Base-by-base conservation (phyloP, 2,113 vertebrate species). In the Lipophrys pholis region DNA sequence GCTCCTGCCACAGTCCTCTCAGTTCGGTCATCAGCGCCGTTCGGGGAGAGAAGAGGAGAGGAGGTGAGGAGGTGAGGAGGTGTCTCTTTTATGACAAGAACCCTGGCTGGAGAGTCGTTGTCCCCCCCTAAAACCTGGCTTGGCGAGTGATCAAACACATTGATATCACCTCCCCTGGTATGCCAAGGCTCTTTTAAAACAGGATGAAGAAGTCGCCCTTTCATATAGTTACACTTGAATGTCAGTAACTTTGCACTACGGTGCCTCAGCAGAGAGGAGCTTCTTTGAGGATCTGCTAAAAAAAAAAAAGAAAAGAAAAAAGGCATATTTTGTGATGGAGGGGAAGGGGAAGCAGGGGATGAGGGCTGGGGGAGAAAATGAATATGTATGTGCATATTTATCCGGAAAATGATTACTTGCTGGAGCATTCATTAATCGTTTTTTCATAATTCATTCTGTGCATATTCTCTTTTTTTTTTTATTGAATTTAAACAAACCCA, bases 401-500 rank as follows among this genome's bases (percentile, higher is more conserved):
- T 91, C 83, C 76, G 35, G 85, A 85, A 86, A 91, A 87, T 87
- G 77, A 90, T 85, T 85, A 90, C 84, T 89, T 86, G 87, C 86
- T 76, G 89, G 76, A 90, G 89, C 87, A 76, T 85, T 90, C 87
- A 92, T 88, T 89, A 91, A 93, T 91, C 74, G 73, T 80, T 90
- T 89, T 89, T 87, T 81, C 88, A 87, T 89, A 83, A 92, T 90
- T 91, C 87, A 88, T 89, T 91, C 76, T 39, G 60, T 61, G 87
- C 86, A 91, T 92, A 91, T 90, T 80, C 87, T 81, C 74, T 39
- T 68, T 87, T 85, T 88, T 39, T 68, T 87, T 85, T 88, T 90
- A 91, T 89, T 91, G 81, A 92, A 92, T 92, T 93, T 90, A 92
- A 91, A 91, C 90, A 93, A 92, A 93, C 88, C 90, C 84, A 92